phyloP scores from a whole-genome alignment of 1,140 invertebrate genomes.

The Aricia agestis region DNA sequence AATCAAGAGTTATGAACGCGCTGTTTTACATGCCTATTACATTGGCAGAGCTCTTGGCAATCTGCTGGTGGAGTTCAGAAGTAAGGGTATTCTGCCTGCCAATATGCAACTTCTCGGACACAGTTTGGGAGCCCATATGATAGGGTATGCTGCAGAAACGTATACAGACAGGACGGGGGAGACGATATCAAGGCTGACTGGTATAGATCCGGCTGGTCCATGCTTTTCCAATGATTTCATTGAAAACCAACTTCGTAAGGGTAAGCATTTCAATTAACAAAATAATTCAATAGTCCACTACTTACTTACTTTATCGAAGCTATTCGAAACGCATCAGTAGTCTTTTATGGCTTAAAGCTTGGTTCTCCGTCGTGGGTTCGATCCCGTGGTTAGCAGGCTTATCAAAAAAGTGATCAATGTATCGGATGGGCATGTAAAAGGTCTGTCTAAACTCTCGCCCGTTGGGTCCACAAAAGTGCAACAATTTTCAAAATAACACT shows the following conservation, averaged over 20 bases:
- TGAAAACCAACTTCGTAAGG: slow-evolving; percentile 63
- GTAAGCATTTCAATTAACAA: slow-evolving; percentile 1
- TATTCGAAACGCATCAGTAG: too few species aligned
- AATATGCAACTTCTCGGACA: slow-evolving; percentile 73
- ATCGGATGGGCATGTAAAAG: too few species aligned
- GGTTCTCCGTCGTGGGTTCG: too few species aligned
- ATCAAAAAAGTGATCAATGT: too few species aligned
- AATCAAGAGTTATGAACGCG: slow-evolving; percentile 54
- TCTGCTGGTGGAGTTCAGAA: slow-evolving; percentile 42
- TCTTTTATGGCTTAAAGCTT: too few species aligned
- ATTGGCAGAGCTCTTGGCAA: slow-evolving; percentile 49
- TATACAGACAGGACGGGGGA: slow-evolving; percentile 47
- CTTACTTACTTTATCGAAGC: too few species aligned
- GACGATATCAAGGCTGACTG: slow-evolving; percentile 72
- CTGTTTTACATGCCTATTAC: slow-evolving; percentile 48
- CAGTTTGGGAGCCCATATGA: slow-evolving; percentile 72
- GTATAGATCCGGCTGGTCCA: slow-evolving; percentile 80
- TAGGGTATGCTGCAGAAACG: slow-evolving; percentile 59
- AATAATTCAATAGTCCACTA: too few species aligned
- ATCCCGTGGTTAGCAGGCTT: too few species aligned
- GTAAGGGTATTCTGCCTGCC: slow-evolving; percentile 45
- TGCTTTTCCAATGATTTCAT: slow-evolving; percentile 74
- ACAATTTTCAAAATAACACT: too few species aligned
- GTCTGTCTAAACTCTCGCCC: too few species aligned
- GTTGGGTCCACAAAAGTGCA: too few species aligned